phyloP scores from a whole-genome alignment of 2,113 vertebrate genomes.

The Capreolus pygargus region DNA sequence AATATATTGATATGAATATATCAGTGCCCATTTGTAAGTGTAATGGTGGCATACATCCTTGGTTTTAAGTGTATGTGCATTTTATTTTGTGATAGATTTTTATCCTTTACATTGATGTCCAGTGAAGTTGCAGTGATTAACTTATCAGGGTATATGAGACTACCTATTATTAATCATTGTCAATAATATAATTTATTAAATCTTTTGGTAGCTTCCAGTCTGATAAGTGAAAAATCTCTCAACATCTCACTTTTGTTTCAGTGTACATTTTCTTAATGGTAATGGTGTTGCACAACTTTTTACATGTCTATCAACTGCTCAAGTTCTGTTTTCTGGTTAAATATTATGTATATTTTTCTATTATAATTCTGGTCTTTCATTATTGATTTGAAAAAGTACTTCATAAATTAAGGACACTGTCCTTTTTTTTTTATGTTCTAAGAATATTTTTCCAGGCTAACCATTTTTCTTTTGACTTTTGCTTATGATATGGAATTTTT shows the following conservation, averaged over 20 bases:
- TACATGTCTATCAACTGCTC: background rate
- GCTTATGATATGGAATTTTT: background rate
- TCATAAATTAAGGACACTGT: background rate
- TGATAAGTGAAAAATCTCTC: slow-evolving; percentile 1
- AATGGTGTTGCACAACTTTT: background rate
- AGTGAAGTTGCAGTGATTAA: background rate
- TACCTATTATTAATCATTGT: background rate
- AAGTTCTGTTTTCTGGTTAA: background rate
- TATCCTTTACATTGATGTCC: background rate
- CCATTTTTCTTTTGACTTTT: background rate
- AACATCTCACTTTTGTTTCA: slow-evolving; percentile 22
- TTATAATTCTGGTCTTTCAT: background rate
- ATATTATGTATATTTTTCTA: background rate
- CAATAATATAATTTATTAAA: slow-evolving; percentile 46
- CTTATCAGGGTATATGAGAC: background rate
- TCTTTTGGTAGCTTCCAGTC: slow-evolving; percentile 10
- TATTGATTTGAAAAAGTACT: background rate
- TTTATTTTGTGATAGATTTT: slow-evolving; percentile 44
- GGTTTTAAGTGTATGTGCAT: background rate
- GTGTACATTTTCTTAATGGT: background rate
- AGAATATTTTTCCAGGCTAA: background rate
- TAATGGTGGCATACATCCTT: background rate
- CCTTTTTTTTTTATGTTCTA: background rate
- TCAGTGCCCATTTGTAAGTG: slow-evolving; percentile 10
- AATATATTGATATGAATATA: slow-evolving; percentile 15